phyloP scores from a whole-genome alignment of 2,113 vertebrate species.

The Siphamia tubifer region DNA sequence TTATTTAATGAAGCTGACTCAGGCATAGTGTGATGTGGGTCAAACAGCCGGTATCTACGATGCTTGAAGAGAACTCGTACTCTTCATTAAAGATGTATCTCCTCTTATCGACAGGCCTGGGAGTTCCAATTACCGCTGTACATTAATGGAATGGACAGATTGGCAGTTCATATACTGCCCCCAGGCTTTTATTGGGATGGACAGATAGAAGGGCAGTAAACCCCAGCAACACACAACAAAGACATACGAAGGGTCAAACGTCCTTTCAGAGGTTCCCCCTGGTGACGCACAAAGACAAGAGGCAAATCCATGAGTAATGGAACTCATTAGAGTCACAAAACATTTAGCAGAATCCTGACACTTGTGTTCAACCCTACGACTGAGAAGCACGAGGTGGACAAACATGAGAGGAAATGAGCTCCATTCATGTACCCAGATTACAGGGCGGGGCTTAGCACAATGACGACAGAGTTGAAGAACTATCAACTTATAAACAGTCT shows the following conservation, averaged over 20 bases:
- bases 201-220: not conserved
- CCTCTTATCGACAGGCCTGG: not conserved
- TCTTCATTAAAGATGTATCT: slow-evolving; percentile 37
- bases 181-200: not conserved
- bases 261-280: slow-evolving; percentile 12
- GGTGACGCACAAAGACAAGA: not conserved
- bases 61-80: slow-evolving; percentile 7
- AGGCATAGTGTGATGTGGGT: slow-evolving; percentile 7
- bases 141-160: not conserved
- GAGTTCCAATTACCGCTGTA: slow-evolving; percentile 21
- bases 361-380: not conserved
- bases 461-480: too few relatives aligned
- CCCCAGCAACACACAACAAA: slow-evolving; percentile 35
- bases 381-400: too few relatives aligned
- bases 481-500: too few relatives aligned
- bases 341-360: not conserved
- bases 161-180: not conserved
- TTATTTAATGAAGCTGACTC: slow-evolving; percentile 20
- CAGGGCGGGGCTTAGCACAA: too few relatives aligned
- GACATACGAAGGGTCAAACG: slow-evolving; percentile 11
- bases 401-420: not conserved
- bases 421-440: too few relatives aligned
- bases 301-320: slow-evolving; percentile 19
- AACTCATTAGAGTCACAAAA: not conserved
- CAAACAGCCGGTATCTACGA: not conserved